Conservation (phyloP, 2,113 vertebrate genomes). For the Lophotis ruficrista region DNA sequence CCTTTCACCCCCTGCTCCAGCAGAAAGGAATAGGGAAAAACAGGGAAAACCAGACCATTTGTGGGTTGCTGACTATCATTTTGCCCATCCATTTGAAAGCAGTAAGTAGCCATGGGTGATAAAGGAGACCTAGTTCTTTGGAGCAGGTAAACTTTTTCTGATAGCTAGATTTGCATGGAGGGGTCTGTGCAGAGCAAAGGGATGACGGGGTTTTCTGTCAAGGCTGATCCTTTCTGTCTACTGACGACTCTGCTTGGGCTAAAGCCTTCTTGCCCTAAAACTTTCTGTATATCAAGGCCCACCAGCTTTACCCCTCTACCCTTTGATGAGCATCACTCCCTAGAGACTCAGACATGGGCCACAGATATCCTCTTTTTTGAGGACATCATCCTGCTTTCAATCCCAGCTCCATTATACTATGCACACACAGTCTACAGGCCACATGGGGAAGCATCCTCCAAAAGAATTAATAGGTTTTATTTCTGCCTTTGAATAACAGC, state of each 20-base stretch:
- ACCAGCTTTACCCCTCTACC: not conserved
- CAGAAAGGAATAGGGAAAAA: not conserved
- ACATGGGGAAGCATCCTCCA: not conserved
- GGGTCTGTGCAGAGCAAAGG: not conserved
- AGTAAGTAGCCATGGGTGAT: not conserved
- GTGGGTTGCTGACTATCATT: not conserved
- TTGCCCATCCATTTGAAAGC: not conserved
- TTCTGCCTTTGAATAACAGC: not conserved
- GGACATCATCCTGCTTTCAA: not conserved
- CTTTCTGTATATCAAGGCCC: not conserved
- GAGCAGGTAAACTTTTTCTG: not conserved
- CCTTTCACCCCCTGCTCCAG: not conserved
- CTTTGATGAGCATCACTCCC: not conserved
- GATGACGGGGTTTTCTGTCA: not conserved
- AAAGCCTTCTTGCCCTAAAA: not conserved
- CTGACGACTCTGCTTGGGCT: not conserved
- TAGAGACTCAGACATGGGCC: rapidly evolving
- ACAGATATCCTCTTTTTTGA: not conserved
- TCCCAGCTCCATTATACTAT: not conserved
- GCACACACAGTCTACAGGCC: not conserved
- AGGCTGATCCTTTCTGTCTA: not conserved
- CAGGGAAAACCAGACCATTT: not conserved
- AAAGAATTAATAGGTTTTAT: not conserved
- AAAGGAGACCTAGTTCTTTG: not conserved
- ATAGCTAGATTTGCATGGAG: not conserved